Base-by-base conservation (phyloP, 2,888 invertebrate genomes). In the Hybos culiciformis region DNA sequence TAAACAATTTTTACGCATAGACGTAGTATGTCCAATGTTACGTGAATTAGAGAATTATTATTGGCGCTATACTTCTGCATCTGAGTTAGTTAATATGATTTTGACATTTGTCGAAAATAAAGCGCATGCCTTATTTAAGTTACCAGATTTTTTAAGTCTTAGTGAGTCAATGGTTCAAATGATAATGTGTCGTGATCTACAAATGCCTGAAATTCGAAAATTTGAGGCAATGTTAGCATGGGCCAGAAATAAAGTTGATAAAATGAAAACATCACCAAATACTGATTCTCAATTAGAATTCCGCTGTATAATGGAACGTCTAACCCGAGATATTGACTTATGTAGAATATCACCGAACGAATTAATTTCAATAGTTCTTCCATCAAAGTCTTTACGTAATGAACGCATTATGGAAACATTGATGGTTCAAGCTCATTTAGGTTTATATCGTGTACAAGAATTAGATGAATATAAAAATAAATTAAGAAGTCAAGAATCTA, bases 81-180 rank as follows among this genome's bases (percentile, higher is more conserved):
- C 88, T 20, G 91, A 92, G 65, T 70, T 92, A 57, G 90, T 92
- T 51, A 91, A 92, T 68, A 91, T 91, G 87, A 91, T 92, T 55
- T 70, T 92, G 48, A 83, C 86, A 18, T 92, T 86, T 65, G 83
- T 86, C 39, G 91, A 92, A 64, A 84, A 86, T 48, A 74, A 87
- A 56, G 86, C 90, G 8, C 82, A 82, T 55, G 81, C 83, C 53
- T 70, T 92, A 43, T 91, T 92, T 66, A 82, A 84, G 58, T 81
- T 80, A 41, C n/a, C 12, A 2, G 90, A 91, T 59, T 92, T 88
- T 60, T 72, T 91, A 8, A 81, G 82, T 51, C 75, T 92, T 32
- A 91, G 90, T 51, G 92, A 92, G 61, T 91, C 91, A 5, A 90
- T 92, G 88, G 90, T 91, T 17, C 87, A 88, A 60, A 86, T 86